Conservation (phyloP, 2,888 invertebrate genomes). For the Mactromeris polynyma region DNA sequence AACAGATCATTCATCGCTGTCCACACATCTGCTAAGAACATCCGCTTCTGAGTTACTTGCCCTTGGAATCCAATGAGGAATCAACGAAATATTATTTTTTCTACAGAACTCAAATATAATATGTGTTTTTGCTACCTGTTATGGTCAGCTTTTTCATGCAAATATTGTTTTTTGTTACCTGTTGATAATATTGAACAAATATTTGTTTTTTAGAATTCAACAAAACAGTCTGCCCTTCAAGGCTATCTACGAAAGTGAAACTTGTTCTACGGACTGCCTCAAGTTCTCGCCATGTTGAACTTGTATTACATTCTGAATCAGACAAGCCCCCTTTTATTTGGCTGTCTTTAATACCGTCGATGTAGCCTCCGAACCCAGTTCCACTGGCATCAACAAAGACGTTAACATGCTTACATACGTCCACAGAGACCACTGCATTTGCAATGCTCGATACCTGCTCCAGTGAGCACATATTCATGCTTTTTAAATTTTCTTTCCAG, state of each 20-base stretch:
- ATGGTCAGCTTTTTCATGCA: slow-evolving; percentile 54
- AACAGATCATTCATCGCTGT: slow-evolving; percentile 67
- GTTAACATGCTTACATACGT: neutral
- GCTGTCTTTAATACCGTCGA: neutral
- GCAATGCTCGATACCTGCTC: too few relatives aligned
- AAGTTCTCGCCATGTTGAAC: slow-evolving; percentile 3
- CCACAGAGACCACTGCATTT: neutral
- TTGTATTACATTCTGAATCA: neutral
- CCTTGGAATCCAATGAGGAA: slow-evolving; percentile 63
- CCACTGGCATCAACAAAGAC: slow-evolving; percentile 31
- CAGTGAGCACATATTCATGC: slow-evolving; percentile 4
- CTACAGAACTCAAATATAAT: slow-evolving; percentile 51
- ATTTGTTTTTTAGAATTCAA: slow-evolving; percentile 51
- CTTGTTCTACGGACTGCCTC: neutral
- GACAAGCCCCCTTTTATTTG: neutral
- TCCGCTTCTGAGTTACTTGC: slow-evolving; percentile 57
- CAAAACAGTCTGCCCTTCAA: slow-evolving; percentile 29
- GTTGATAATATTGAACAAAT: slow-evolving; percentile 36
- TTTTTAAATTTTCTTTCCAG: slow-evolving; percentile 33
- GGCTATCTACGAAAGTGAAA: neutral
- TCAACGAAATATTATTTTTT: slow-evolving; percentile 38
- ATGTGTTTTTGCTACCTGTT: too few relatives aligned
- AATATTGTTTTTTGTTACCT: slow-evolving; percentile 36
- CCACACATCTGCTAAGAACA: slow-evolving; percentile 52
- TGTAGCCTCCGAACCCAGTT: slow-evolving; percentile 11